Base-by-base conservation (phyloP, 2,888 invertebrate genomes). In the Drosophila monieri region DNA sequence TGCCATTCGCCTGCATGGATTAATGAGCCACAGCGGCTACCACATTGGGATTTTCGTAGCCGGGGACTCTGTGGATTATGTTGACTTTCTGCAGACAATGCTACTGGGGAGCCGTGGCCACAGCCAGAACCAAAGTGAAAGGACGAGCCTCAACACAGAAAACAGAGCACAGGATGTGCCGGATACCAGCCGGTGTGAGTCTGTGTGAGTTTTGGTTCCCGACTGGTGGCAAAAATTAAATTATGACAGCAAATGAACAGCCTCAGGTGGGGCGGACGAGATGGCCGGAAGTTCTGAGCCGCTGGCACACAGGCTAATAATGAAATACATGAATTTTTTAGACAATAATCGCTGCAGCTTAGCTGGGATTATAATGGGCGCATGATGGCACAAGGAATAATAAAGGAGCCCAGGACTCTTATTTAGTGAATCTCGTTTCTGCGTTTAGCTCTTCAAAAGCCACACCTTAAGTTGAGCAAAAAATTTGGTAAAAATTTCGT, bases 291-390 rank as follows among this genome's bases (percentile, higher is more conserved):
- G 70, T 57, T 58, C 71, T 60, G 68, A 61, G 78, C 62, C 68
- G 51, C 65, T 57, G 74, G 71, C 64, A 55, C 46, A 53, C 35
- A 44, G 65, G 59, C 83, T 77, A 81, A 85, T 85, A 85, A 81
- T 87, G 85, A 87, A 85, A 87, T 85, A 85, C 83, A 88, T 87
- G 83, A 76, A 88, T 85, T 85, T 85, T 83, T 83, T 71, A 87
- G 83, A 88, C 88, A 84, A 84, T 84, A 84, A 88, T 81, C 83
- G 73, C 75, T 52, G 62, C 64, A 71, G 80, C 88, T 84, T 84
- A 84, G 80, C 72, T 56, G 65, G 76, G 56, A 72, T 81, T 77
- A 88, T 60, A 76, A 83, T 83, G 68, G 81, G 70, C 68, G 48
- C 62, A 67, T 64, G 58, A 25, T 51, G 44, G 66, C 49, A 53